Base-by-base conservation (phyloP, 2,113 vertebrate genomes). In the Bungarus multicinctus region DNA sequence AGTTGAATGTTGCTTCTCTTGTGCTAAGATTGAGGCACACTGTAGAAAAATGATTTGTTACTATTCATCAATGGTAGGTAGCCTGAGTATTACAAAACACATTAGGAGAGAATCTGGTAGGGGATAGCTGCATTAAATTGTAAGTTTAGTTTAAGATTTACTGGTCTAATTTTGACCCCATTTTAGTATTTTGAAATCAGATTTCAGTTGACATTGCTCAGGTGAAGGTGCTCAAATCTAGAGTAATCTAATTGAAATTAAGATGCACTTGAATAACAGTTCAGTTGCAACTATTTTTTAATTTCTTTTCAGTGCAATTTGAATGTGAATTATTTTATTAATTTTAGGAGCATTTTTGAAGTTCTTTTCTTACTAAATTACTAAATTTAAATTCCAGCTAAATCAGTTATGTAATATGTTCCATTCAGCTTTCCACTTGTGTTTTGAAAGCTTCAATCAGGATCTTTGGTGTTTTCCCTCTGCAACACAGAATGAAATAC, bases 21-120 rank as follows among this genome's bases (percentile, higher is more conserved):
- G 3, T 57, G 85, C 0, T 34, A 6, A 81, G 30, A 20, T 43
- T 86, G 9, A 45, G 45, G 34, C 0, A 20, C 39, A 54, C 4
- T 34, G 12, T 0, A 0, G 30, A 39, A 5, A 53, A 3, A 88
- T 22, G 4, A 1, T 34, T 92, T 0, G 18, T 81, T 91, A 43
- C 20, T 39, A 90, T 39, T 50, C 55, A 87, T 87, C 22, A 47
- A 30, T 5, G 18, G 3, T 81, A 81, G 74, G 20, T 43, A 43
- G 34, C 18, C 34, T 43, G 34, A 22, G 34, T 81, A 43, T 81
- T 81, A 81, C 18, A 81, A 20, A 81, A 22, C 74, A 81, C 20
- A 39, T 81, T 34, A 22, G 74, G 18, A 81, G 18, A 39, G 74
- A 43, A 81, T 81, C 39, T 1, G 74, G 34, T 22, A 22, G 18